These are phyloP conservation scores for Autographa gamma DNA, from an alignment of 2,888 invertebrate species.

Conservation along the genomic window DNA sequence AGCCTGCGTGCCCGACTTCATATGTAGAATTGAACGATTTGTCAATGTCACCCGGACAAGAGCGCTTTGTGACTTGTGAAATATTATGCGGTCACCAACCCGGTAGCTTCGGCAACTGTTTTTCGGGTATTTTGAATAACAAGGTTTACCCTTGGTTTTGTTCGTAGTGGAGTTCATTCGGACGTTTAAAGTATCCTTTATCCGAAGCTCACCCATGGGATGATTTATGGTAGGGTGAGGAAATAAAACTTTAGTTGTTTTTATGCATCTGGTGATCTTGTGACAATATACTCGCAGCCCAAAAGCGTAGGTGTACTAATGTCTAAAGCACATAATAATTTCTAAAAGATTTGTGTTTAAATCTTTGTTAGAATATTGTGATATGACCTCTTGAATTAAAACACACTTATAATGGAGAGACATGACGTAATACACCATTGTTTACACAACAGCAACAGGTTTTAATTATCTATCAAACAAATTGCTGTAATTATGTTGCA, in stretches of 20 bases:
- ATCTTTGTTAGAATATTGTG: neutral
- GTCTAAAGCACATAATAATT: too few relatives aligned
- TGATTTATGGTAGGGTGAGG: neutral
- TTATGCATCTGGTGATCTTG: neutral
- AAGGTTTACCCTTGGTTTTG: conserved; percentile 46
- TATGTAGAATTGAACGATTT: conserved; percentile 64
- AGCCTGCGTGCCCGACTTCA: conserved; percentile 52
- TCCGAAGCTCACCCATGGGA: neutral
- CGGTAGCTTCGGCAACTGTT: conserved; percentile 45
- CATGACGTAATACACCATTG: neutral
- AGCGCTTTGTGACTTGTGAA: conserved; percentile 66
- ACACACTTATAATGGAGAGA: too few relatives aligned
- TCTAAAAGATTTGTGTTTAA: too few relatives aligned
- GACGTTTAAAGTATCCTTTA: conserved; percentile 1
- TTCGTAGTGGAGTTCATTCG: conserved; percentile 2
- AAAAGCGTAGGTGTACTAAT: neutral
- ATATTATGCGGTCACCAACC: conserved; percentile 64
- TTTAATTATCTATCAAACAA: conserved; percentile 4
- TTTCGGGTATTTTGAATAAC: conserved; percentile 55
- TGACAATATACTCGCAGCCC: neutral
- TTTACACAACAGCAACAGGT: neutral
- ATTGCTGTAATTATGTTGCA: conserved; percentile 9
- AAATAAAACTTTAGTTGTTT: neutral
- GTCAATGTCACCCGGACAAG: conserved; percentile 62
- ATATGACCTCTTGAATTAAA: too few relatives aligned